Conservation (phyloP, 1,140 invertebrate species). For the Dufourea novaeangliae region DNA sequence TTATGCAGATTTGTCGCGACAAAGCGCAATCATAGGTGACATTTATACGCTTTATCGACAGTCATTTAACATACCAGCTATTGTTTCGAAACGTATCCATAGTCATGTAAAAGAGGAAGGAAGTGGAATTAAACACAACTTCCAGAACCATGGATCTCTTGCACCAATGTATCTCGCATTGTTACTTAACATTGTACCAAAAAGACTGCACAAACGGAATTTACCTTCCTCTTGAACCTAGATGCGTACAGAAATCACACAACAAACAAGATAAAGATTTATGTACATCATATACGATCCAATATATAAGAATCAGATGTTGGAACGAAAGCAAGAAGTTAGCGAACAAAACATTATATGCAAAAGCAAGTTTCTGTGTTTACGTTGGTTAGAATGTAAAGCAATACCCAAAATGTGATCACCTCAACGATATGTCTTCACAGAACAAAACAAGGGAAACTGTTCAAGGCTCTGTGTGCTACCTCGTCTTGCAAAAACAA, state of each 20-base stretch:
- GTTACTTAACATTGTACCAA: constrained; percentile 29
- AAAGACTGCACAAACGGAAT: constrained; percentile 47
- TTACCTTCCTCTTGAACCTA: constrained; percentile 43
- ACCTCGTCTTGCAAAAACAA: neutral
- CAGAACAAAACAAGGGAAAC: neutral
- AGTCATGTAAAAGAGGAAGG: constrained; percentile 50
- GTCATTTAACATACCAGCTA: constrained; percentile 38
- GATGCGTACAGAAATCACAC: constrained; percentile 27
- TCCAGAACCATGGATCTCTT: constrained; percentile 34
- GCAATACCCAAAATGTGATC: constrained; percentile 34
- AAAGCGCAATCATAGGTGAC: constrained; percentile 46
- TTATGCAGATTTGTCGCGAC: neutral
- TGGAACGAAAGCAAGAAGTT: constrained; percentile 8
- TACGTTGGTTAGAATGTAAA: constrained; percentile 15
- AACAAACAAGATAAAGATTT: constrained; percentile 8
- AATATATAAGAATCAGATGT: constrained; percentile 2
- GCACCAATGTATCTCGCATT: constrained; percentile 34
- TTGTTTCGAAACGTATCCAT: constrained; percentile 29
- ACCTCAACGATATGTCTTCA: neutral
- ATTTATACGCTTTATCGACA: constrained; percentile 39
- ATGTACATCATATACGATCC: constrained; percentile 6
- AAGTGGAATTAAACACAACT: neutral
- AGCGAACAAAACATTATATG: neutral
- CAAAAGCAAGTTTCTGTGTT: constrained; percentile 5
- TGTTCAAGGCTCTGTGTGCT: neutral